Percentiles rank a stretch among this genome's conserved stretches.
Conservation (phyloP, 2,113 vertebrate genomes). For the Barnardius zonarius region DNA sequence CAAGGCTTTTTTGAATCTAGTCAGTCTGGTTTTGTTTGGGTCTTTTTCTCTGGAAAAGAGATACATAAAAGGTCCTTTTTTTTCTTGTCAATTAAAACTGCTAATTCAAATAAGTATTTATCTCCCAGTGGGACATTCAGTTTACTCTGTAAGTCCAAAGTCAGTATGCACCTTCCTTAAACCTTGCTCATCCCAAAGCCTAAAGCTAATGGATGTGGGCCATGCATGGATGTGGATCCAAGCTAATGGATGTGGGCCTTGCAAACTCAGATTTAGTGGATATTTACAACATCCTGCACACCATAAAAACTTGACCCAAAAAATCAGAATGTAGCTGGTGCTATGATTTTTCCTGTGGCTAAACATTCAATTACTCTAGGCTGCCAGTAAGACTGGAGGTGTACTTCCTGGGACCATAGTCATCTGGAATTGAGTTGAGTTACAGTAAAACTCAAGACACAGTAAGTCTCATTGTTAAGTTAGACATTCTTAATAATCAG, state of each 20-base stretch:
- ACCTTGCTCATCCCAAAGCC: neutral
- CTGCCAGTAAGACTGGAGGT: neutral
- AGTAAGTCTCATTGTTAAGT: neutral
- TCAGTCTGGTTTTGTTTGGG: neutral
- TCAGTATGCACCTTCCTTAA: neutral
- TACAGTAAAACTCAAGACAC: neutral
- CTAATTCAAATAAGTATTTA: neutral
- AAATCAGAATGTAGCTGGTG: neutral
- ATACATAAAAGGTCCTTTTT: neutral
- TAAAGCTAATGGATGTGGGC: neutral
- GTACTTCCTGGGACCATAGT: neutral
- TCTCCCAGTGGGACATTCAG: neutral
- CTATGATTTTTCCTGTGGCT: neutral
- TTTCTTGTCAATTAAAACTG: neutral
- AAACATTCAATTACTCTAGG: neutral
- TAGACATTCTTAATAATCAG: neutral
- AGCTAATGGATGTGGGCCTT: neutral
- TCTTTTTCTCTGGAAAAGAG: neutral
- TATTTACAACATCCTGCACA: neutral
- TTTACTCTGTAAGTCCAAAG: neutral
- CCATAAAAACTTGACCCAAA: neutral
- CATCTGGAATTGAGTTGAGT: neutral
- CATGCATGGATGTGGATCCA: neutral
- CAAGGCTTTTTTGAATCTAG: neutral
- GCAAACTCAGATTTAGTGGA: neutral